Conservation (phyloP, 2,888 invertebrate species). For the Callosobruchus maculatus region DNA sequence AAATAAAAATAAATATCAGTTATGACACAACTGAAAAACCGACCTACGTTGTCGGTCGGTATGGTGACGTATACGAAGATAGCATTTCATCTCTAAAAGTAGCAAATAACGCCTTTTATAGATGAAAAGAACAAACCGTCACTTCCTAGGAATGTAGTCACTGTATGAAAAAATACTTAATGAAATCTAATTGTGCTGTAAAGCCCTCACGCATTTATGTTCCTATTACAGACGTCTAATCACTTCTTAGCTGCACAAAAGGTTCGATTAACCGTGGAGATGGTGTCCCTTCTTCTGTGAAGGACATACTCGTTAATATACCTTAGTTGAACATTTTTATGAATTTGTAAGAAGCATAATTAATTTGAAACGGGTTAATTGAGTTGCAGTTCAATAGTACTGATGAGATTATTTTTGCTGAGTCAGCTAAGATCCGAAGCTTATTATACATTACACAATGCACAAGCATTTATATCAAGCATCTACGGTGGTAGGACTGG, state of each 20-base stretch:
- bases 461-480: too few species aligned
- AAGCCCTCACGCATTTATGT: not conserved
- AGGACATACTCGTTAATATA: not conserved
- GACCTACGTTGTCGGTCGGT: too few species aligned
- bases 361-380: constrained; percentile 14
- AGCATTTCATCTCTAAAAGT: not conserved
- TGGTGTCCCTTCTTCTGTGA: not conserved
- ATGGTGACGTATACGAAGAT: too few species aligned
- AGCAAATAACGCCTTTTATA: not conserved
- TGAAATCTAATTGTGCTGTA: not conserved
- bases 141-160: not conserved
- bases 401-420: not conserved
- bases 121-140: not conserved
- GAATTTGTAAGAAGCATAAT: not conserved
- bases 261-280: not conserved
- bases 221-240: not conserved
- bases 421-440: not conserved
- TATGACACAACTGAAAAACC: too few species aligned
- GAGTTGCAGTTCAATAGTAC: not conserved
- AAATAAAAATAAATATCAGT: too few species aligned
- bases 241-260: not conserved
- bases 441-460: too few species aligned
- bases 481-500: too few species aligned
- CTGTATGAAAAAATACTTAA: not conserved
- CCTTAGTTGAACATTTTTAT: not conserved